Base-by-base conservation (phyloP, 2,113 vertebrate genomes). In the Hemiprocne comata region DNA sequence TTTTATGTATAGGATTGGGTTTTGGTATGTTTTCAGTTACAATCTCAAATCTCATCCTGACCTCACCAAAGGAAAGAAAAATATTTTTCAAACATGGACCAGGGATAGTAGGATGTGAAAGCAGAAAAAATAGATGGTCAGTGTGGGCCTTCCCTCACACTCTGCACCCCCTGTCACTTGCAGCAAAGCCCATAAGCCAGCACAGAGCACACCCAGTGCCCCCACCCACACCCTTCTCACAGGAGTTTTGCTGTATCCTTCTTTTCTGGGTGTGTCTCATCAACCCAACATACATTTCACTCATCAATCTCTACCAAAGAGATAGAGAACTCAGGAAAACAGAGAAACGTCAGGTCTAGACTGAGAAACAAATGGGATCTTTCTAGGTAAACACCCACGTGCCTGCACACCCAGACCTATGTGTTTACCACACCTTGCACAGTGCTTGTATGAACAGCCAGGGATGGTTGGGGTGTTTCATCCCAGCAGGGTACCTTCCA, bases 181-280 rank as follows among this genome's bases (percentile, higher is more conserved):
- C 48, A 75, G 48, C 46, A 9, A 29, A 46, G 77, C 14, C 20
- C 86, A 73, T 69, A 36, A 73, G 31, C 24, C 76, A 80, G 26
- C 24, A 46, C 17, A 74, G 71, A 38, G 19, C 33, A 71, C 33
- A 10, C 46, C 13, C 29, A 21, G 44, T 7, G 14, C 48, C 57
- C 44, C 7, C 6, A 42, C 46, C 2, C 48, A 13, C 1, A 0
- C 23, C 10, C 24, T 50, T 33, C 70, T 71, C 81, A 48, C 42
- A 53, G 53, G 36, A 82, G 57, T 3, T 19, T 33, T 55, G 21
- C 10, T 55, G 7, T 34, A 2, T 31, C 0, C 0, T 14, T 51
- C 46, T 75, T 62, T 29, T 8, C 42, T 62, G 31, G 11, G 42
- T 1, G 0, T 33, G 40, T 54, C 33, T 55, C 67, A 40, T 50